A percentile compares a stretch with the other conserved stretches of the same genome.
phyloP scores from a whole-genome alignment of 92 coral and sea anemone species.

The Palythoa grandis region DNA sequence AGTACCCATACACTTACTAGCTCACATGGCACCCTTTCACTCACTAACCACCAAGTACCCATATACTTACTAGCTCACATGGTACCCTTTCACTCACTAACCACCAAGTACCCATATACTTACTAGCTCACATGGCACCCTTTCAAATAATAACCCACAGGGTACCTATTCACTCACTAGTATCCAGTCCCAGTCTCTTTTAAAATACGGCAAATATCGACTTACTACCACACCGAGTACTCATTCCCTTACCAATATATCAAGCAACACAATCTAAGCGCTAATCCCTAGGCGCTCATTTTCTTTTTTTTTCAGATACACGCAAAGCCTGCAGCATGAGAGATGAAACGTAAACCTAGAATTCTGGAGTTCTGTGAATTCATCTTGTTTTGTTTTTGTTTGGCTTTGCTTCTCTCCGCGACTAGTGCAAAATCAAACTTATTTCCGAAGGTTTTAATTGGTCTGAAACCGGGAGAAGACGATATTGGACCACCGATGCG shows the following conservation, averaged over 20 bases:
- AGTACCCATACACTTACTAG: too few relatives aligned
- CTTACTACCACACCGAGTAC: too few relatives aligned
- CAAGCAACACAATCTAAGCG: neutral
- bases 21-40: too few relatives aligned
- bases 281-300: neutral
- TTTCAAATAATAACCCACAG: too few relatives aligned
- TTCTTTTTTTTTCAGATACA: neutral
- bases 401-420: neutral
- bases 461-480: neutral
- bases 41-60: too few relatives aligned
- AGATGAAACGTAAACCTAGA: conserved; percentile 39
- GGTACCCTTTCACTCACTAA: too few relatives aligned
- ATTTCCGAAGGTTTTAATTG: neutral
- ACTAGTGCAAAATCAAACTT: neutral
- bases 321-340: conserved; percentile 27
- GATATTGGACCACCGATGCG: neutral
- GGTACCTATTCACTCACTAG: too few relatives aligned
- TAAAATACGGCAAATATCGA: too few relatives aligned
- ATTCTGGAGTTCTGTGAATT: conserved; percentile 12
- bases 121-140: too few relatives aligned
- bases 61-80: too few relatives aligned
- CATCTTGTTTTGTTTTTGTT: neutral
- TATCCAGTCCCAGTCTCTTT: too few relatives aligned
- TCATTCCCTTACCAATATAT: neutral
- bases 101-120: too few relatives aligned